Evolutionary conservation across 2,888 invertebrate species (phyloP), one percentile per base, ranked within the genome.

Genomic region (Protophormia terraenovae): DNA sequence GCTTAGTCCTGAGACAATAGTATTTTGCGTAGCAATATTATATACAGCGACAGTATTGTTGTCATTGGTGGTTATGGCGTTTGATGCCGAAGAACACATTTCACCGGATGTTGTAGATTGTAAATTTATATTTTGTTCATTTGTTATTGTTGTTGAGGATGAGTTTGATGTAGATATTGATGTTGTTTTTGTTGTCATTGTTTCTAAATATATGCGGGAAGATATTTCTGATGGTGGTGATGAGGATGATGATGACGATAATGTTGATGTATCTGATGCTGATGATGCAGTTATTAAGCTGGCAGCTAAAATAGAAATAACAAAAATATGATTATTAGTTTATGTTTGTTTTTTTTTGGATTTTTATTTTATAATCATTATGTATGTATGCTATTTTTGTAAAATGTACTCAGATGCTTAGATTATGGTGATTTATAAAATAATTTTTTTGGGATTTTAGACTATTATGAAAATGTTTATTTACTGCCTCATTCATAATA

Each of bases 71-170:
- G 50, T 41, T 27, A 45, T 71, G 12, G 62, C 6, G 27, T 22
- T 7, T 71, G 27, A 1, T 27, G n/a, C n/a, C n/a, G n/a, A n/a
- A n/a, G n/a, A n/a, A n/a, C n/a, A n/a, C n/a, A n/a, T 27, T 55
- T 66, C 82, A 47, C 71, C 71, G 76, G 71, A 55, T 72, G 76
- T 71, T 76, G 82, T 14, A 53, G 76, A 32, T 76, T 64, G 69
- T 62, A 76, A 53, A 60, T 69, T 69, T n/a, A 75, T 50, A 53
- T 41, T 62, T 69, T 81, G 50, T 69, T 62, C 69, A 62, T 53
- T 75, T 80, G 64, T n/a, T 53, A 38, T 27, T 66, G 45, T 12
- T 71, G 50, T 19, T 22, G n/a, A n/a, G n/a, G n/a, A n/a, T n/a
- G n/a, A n/a, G n/a, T n/a, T n/a, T n/a, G 32, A 14, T n/a, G 67